These are phyloP conservation scores for Solenopsis invicta DNA, from an alignment of 1,140 invertebrate genomes.

Conservation along the genomic window DNA sequence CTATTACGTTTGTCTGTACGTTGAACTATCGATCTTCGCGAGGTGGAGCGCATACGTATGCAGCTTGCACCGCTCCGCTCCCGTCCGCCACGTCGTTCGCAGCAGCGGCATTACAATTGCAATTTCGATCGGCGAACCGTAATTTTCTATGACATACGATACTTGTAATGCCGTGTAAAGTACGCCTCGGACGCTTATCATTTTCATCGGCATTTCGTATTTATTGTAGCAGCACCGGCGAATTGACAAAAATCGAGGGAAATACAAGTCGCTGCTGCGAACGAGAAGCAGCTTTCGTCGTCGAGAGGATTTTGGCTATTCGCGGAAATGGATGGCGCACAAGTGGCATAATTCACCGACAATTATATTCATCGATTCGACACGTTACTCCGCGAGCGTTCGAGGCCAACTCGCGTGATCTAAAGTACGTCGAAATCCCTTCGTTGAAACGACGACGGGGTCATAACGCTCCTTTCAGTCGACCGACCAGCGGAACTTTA, in stretches of 20 bases:
- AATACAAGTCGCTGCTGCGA: not conserved
- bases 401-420: not conserved
- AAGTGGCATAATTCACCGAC: slow-evolving; percentile 29
- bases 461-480: not conserved
- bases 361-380: slow-evolving; percentile 13
- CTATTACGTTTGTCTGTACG: slow-evolving; percentile 82
- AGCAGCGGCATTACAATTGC: slow-evolving; percentile 28
- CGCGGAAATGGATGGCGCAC: not conserved
- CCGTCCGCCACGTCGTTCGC: slow-evolving; percentile 1
- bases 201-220: slow-evolving; percentile 33
- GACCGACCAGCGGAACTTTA: slow-evolving; percentile 15
- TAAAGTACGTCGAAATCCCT: not conserved
- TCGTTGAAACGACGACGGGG: not conserved
- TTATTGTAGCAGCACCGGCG: not conserved
- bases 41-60: slow-evolving; percentile 62
- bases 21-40: slow-evolving; percentile 85
- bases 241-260: slow-evolving; percentile 25
- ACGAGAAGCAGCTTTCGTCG: not conserved
- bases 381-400: not conserved
- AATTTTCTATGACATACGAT: slow-evolving; percentile 45
- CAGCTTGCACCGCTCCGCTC: not conserved
- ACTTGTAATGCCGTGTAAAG: slow-evolving; percentile 10
- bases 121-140: slow-evolving; percentile 23
- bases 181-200: not conserved
- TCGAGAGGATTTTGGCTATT: not conserved